Conservation (phyloP, 2,797 vertebrate genomes). For the Anguilla marmorata region DNA sequence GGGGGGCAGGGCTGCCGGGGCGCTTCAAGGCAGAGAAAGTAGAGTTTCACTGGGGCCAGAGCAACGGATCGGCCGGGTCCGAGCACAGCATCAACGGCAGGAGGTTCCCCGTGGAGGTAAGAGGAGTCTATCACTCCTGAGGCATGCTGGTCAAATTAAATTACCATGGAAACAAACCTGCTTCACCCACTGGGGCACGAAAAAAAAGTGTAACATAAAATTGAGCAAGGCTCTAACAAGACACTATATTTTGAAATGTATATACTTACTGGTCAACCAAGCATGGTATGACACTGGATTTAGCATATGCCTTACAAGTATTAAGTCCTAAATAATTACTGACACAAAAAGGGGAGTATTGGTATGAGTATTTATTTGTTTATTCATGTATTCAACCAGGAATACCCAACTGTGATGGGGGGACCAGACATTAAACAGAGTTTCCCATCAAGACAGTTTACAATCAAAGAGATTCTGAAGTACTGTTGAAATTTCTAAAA, state of each 20-base stretch:
- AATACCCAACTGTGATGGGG: too few species aligned
- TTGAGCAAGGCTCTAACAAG: too few species aligned
- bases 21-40: conserved; percentile 96
- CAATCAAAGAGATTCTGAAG: neutral
- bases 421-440: too few species aligned
- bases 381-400: too few species aligned
- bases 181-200: neutral
- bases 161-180: neutral
- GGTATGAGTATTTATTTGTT: too few species aligned
- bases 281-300: neutral
- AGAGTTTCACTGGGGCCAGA: conserved; percentile 97
- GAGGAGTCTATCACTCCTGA: conserved; percentile 45
- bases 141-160: neutral
- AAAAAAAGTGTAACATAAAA: neutral
- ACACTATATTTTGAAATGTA: neutral
- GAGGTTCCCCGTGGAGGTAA: conserved; percentile 93
- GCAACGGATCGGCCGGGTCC: conserved; percentile 89
- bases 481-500: neutral
- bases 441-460: too few species aligned
- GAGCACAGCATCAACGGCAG: conserved; percentile 91
- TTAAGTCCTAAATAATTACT: neutral
- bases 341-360: neutral
- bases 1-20: conserved; percentile 87
- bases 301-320: neutral
- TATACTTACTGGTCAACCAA: neutral